Percentiles rank a stretch among this genome's conserved stretches.
phyloP scores from a whole-genome alignment of 2,888 invertebrate species.

The Oconnorella tubifera region DNA sequence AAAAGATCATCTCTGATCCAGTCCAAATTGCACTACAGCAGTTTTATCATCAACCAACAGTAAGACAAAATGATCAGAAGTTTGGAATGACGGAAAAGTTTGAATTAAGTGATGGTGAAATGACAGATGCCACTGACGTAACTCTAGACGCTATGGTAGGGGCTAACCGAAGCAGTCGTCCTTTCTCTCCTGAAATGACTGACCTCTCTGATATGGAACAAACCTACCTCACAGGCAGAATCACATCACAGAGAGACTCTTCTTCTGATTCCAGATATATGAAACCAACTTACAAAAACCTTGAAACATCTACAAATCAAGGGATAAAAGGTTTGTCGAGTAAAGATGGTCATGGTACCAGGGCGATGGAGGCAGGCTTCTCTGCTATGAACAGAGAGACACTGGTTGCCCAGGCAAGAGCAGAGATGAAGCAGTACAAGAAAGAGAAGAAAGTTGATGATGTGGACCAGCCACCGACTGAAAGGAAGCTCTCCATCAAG shows the following conservation, averaged over 20 bases:
- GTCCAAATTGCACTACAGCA: too few relatives aligned
- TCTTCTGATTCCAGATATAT: too few relatives aligned
- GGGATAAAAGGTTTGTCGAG: neutral
- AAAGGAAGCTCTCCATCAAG: conserved; percentile 26
- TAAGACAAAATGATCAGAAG: too few relatives aligned
- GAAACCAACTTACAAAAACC: neutral
- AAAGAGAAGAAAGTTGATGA: neutral
- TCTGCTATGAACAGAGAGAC: conserved; percentile 3
- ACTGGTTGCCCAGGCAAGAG: neutral
- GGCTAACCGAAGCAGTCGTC: conserved; percentile 16
- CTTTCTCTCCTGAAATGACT: conserved; percentile 23
- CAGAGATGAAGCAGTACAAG: conserved; percentile 13
- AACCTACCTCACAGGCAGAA: neutral
- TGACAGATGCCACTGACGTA: conserved; percentile 34
- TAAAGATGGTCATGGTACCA: neutral
- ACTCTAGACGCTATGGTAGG: conserved; percentile 30
- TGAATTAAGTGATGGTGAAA: conserved; percentile 31
- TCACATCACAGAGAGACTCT: neutral
- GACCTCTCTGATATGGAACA: conserved; percentile 25
- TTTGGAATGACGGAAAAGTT: neutral
- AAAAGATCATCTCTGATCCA: too few relatives aligned
- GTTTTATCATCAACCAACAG: too few relatives aligned
- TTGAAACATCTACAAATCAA: neutral
- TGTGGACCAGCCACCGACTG: conserved; percentile 1
- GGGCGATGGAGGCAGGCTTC: neutral